Evolutionary conservation across 23 tunicate genomes (phyloP).

Genomic region (Ascidia mentula): DNA sequence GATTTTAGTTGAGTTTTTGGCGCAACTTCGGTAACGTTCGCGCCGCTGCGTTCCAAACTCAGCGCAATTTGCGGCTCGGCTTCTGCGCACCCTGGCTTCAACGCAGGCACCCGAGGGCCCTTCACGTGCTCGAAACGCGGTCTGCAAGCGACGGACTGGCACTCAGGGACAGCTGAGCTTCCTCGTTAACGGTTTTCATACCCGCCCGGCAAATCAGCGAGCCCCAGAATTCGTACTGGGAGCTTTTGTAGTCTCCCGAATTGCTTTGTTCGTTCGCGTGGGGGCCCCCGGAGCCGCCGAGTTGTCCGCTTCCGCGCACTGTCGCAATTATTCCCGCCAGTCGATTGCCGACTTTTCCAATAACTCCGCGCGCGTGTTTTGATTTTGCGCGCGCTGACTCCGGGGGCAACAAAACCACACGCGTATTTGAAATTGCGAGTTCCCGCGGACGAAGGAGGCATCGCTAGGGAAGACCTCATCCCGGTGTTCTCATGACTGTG

Average conservation of each 20-base stretch:
- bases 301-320: background rate
- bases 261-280: background rate
- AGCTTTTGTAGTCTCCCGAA: conserved; percentile 2
- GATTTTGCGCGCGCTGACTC: conserved; percentile 8
- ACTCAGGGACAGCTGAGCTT: conserved; percentile 3
- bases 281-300: background rate
- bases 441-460: background rate
- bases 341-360: background rate
- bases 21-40: background rate
- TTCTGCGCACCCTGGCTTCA: background rate
- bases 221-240: background rate
- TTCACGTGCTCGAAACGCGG: conserved; percentile 1
- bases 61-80: background rate
- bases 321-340: conserved; percentile 3
- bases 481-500: no score
- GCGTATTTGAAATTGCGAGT: background rate
- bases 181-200: conserved; percentile 7
- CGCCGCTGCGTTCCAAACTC: background rate
- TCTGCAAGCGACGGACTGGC: conserved; percentile 8
- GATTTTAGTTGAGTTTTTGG: no score
- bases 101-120: background rate
- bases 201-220: background rate
- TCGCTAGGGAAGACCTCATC: no score
- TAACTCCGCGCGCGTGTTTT: background rate
- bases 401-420: background rate